Conservation (phyloP, 2,888 invertebrate species). For the Cacoxenus indagator region DNA sequence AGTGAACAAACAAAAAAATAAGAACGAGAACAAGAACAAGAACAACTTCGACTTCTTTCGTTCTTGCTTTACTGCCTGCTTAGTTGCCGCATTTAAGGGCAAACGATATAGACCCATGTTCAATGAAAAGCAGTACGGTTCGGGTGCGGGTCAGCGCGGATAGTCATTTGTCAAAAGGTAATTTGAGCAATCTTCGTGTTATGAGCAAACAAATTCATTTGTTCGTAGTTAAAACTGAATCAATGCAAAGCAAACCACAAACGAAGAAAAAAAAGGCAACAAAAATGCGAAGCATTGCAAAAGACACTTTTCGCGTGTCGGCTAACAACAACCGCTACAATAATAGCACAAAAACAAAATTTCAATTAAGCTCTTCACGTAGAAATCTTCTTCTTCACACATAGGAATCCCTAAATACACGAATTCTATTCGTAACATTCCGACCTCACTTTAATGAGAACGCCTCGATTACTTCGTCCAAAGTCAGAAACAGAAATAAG, state of each 20-base stretch:
- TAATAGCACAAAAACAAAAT: too few species aligned
- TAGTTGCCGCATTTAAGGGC: background rate
- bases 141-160: background rate
- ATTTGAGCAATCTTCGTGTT: background rate
- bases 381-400: too few species aligned
- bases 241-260: background rate
- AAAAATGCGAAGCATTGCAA: too few species aligned
- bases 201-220: background rate
- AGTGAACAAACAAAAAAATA: slow-evolving; percentile 29
- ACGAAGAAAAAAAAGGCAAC: too few species aligned
- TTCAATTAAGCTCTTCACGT: too few species aligned
- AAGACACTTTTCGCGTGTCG: too few species aligned
- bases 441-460: too few species aligned
- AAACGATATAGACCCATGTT: background rate
- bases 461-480: too few species aligned
- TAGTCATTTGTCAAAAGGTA: slow-evolving; percentile 5
- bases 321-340: too few species aligned
- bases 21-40: slow-evolving; percentile 29
- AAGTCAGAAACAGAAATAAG: too few species aligned
- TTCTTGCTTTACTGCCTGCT: background rate
- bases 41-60: slow-evolving; percentile 29
- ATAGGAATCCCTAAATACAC: too few species aligned
- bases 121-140: background rate
- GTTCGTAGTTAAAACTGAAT: background rate
- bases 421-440: too few species aligned